Evolutionary conservation across 2,113 vertebrate species (phyloP), one percentile per base, ranked within the genome.

Genomic region (Onychostoma macrolepis): DNA sequence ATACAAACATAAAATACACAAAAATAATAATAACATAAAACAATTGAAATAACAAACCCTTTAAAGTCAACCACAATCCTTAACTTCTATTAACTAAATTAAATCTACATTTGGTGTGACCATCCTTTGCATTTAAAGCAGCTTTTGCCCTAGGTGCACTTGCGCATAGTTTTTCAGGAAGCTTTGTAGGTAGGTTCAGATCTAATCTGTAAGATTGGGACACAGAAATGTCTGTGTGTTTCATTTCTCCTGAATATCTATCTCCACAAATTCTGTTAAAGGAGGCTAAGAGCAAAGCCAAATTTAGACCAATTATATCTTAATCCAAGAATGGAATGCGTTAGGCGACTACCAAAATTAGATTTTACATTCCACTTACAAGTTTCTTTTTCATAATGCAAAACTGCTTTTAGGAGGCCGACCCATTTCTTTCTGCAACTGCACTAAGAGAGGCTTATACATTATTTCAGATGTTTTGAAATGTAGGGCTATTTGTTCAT

Each of bases 381-480:
- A 28, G 12, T 12, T 74, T 74, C 71, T 43, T 45, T 76, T 76
- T 48, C 41, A 48, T 76, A 76, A 76, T 76, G 74, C 41, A 76
- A 15, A 48, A 48, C 74, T 48, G 74, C 74, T 76, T 76, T 76
- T 76, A 76, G 41, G 12, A 48, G n/a, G 6, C 5, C 1, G 74
- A 45, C 41, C 74, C 41, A 76, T 76, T 76, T 76, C 24, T 76
- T 76, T 76, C 41, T 11, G 4, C 3, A 6, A 7, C 41, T 75
- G 72, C 72, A 45, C 41, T 75, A 75, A 75, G 72, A 26, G 24
- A 41, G 38, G 72, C 72, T 45, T 76, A 76, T 76, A 48, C n/a
- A 76, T 76, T 76, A 76, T 76, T 76, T 76, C n/a, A 48, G 19
- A 58, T 36, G 77, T 24, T 79, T 9, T 77, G 12, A 56, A 80